Conservation (phyloP, 2,888 invertebrate genomes). For the Ryuthela nishihirai region DNA sequence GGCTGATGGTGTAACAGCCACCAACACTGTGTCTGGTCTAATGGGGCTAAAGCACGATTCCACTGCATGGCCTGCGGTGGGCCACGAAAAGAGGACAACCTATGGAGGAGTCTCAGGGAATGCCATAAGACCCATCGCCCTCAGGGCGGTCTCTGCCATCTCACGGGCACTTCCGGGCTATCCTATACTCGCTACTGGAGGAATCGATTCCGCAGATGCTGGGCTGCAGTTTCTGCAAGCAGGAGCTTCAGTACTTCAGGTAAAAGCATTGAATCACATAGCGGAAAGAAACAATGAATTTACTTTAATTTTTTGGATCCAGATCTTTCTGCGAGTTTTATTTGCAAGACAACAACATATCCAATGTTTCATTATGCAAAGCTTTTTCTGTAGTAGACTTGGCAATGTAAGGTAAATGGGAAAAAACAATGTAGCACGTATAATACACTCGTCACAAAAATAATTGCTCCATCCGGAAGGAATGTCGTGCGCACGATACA, state of each 20-base stretch:
- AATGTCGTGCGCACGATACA: no score
- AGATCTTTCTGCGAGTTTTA: no score
- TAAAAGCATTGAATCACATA: no score
- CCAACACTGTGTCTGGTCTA: conserved; percentile 93
- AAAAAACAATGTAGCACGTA: no score
- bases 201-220: conserved; percentile 93
- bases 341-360: no score
- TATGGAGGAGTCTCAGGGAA: conserved; percentile 94
- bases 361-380: no score
- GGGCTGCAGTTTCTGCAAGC: conserved; percentile 91
- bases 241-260: conserved; percentile 89
- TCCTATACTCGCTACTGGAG: conserved; percentile 93
- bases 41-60: conserved; percentile 81
- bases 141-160: conserved; percentile 86
- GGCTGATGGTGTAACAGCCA: conserved; percentile 93
- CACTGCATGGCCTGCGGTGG: conserved; percentile 89
- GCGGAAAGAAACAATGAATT: no score
- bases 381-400: no score
- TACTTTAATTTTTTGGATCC: no score
- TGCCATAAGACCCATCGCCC: conserved; percentile 89
- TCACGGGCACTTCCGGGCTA: conserved; percentile 78
- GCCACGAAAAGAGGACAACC: conserved; percentile 71
- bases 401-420: no score
- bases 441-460: no score
- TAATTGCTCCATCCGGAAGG: no score